These are phyloP conservation scores for Streptopelia turtur DNA, from an alignment of 2,797 vertebrate genomes.

Conservation along the genomic window DNA sequence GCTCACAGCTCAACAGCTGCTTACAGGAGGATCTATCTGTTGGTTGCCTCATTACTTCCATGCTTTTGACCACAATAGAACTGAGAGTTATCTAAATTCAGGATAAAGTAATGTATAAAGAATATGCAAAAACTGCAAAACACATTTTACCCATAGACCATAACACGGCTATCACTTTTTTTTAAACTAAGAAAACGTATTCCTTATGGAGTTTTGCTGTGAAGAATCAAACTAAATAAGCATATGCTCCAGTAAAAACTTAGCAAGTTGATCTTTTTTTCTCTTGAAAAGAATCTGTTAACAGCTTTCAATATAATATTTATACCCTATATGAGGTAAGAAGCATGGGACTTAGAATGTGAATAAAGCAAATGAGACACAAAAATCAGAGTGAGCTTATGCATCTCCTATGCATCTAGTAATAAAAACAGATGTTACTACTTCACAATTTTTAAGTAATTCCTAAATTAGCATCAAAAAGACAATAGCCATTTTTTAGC, in stretches of 20 bases:
- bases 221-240: neutral
- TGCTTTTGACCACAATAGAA: neutral
- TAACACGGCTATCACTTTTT: neutral
- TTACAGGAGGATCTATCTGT: neutral
- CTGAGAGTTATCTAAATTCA: neutral
- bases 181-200: neutral
- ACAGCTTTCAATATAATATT: neutral
- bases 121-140: neutral
- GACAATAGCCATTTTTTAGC: conserved; percentile 51
- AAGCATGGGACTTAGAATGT: neutral
- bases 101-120: neutral
- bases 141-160: neutral
- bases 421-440: conserved; percentile 34
- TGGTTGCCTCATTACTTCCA: neutral
- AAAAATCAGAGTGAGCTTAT: neutral
- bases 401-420: neutral
- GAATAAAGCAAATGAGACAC: neutral
- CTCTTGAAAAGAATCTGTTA: neutral
- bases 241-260: neutral
- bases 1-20: neutral
- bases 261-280: neutral
- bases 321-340: neutral
- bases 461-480: conserved; percentile 33
- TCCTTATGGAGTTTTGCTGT: neutral
- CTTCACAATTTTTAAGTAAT: conserved; percentile 22